Base-by-base conservation (phyloP, 2,113 vertebrate genomes). In the Nanorana parkeri region DNA sequence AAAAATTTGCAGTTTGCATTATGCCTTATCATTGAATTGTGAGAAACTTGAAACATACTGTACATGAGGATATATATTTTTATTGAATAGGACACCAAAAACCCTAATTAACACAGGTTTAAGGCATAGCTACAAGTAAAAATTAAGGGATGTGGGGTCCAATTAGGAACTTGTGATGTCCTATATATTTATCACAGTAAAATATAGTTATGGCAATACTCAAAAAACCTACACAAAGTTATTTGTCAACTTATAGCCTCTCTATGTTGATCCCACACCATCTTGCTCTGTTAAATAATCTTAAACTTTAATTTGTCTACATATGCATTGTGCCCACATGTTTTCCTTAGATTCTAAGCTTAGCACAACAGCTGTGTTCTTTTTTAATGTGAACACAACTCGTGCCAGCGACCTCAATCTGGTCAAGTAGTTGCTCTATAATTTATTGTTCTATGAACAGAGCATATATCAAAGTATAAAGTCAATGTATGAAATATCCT, bases 381-480 rank as follows among this genome's bases (percentile, higher is more conserved):
- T 60, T 75, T 17, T 20, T 19, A 36, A 41, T 74, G 28, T 20
- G 19, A 17, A 58, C 11, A 36, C 56, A 61, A 15, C 10, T 58
- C 61, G 55, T 41, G 41, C 72, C 58, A 60, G 28, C 11, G 21
- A 23, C 6, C 56, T 75, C n/a, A 61, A 75, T 60, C 36, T 23
- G 55, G 28, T 75, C 15, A 60, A 11, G 55, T 61, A 32, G 58
- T 60, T 75, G 41, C n/a, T n/a, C 72, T 61, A 17, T 60, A 75
- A 61, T n/a, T 60, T 75, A 61, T 74, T 74, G 55, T 60, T 74
- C 10, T 60, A 13, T 61, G 29, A 56, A 56, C 72, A 61, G 72
- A 13, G 24, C 28, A 75, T 75, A 41, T 75, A 73, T 75, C 72
- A 61, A 75, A 63, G 20, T 24, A 15, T 63, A 63, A 75, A 75